Evolutionary conservation across 2,888 invertebrate genomes (phyloP).

Genomic region (Conchocele bisecta): DNA sequence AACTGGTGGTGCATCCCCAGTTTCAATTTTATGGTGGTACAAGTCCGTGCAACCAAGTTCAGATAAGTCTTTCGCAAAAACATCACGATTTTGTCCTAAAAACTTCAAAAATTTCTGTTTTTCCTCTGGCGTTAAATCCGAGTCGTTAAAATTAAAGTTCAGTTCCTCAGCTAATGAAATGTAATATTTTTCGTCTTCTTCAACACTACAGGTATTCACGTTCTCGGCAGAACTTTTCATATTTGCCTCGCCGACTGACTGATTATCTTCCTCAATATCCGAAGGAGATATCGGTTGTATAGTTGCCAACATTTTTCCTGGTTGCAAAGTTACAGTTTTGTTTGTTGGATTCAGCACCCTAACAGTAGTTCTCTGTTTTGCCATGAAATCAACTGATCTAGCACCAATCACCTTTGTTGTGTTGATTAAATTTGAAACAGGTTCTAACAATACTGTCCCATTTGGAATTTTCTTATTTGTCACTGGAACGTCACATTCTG

Average conservation of each 20-base stretch:
- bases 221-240: no score
- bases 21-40: not conserved
- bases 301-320: no score
- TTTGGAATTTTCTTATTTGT: no score
- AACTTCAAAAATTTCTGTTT: no score
- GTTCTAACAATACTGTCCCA: no score
- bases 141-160: not conserved
- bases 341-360: not conserved
- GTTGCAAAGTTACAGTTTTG: not conserved
- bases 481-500: no score
- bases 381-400: not conserved
- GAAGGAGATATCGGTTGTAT: no score
- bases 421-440: no score
- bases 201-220: not conserved
- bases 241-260: no score
- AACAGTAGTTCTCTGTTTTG: not conserved
- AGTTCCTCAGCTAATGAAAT: not conserved
- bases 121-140: not conserved
- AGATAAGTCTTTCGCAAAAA: not conserved
- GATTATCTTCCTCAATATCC: no score
- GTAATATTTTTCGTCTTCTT: not conserved
- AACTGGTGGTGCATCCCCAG: no score
- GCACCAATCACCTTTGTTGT: not conserved
- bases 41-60: not conserved
- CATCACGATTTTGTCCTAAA: no score